Evolutionary conservation across 2,888 invertebrate species (phyloP), one percentile per base, ranked within the genome.

Genomic region (Neuroscelio doddi): DNA sequence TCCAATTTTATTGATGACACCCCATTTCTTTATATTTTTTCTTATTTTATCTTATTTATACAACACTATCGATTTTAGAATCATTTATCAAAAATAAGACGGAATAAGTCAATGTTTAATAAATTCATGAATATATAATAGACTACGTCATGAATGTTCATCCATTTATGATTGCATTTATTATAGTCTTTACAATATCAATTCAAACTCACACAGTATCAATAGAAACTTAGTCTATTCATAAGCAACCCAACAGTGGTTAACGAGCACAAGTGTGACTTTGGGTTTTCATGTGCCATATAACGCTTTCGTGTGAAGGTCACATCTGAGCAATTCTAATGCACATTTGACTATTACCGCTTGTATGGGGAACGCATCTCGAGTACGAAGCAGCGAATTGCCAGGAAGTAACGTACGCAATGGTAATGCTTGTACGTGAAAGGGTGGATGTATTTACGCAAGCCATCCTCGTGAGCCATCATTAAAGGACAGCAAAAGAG

Each of bases 401-500:
- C 29, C 59, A 59, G 56, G 65, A 65, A 69, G 65, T 46, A 50
- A 57, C 59, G 63, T 56, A 64, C 51, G 47, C 63, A 61, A 61
- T 56, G 34, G 57, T 39, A 52, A 53, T 58, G 66, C 52, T 32
- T 51, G 56, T 57, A 64, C 61, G 55, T 45, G 58, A 45, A 49
- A 26, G 53, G 59, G 44, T 29, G 50, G 42, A 26, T 57, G 39
- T 66, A 66, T 66, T 69, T 66, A 64, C 61, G 53, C 57, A 49
- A 42, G 42, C 50, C 53, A 58, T 53, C 70, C 64, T 68, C 73
- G 72, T 75, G 72, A 73, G 72, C 73, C 78, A 76, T 82, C 79
- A 81, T 82, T 81, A 81, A 81, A 78, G 59, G 67, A 68, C 66
- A 55, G 62, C 56, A 58, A 59, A 62, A 68, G 65, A 64, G 68